phyloP scores from a whole-genome alignment of 2,113 vertebrate species.

The Diglossa brunneiventris region DNA sequence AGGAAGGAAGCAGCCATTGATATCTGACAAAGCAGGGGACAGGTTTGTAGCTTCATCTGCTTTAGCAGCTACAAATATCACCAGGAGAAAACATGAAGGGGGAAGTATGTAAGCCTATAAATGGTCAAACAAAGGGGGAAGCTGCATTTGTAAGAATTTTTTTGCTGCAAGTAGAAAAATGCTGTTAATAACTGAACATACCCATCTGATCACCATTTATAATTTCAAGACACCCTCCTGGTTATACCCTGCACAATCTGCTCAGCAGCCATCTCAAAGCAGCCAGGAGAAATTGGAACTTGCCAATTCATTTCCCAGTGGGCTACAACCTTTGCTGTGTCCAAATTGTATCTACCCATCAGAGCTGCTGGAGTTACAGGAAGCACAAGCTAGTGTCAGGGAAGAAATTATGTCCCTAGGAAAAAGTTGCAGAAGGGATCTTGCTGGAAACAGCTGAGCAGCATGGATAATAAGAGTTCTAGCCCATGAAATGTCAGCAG shows the following conservation, averaged over 20 bases:
- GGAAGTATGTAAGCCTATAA: neutral
- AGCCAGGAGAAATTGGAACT: neutral
- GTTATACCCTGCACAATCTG: neutral
- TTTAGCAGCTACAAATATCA: constrained; percentile 2
- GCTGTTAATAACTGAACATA: constrained; percentile 17
- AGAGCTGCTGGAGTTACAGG: neutral
- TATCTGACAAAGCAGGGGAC: neutral
- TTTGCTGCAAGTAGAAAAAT: constrained; percentile 15
- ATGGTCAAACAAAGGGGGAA: neutral
- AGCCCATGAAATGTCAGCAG: neutral
- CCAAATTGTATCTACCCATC: neutral
- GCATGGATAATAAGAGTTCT: neutral
- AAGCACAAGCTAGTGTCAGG: neutral
- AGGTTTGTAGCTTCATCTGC: constrained; percentile 22
- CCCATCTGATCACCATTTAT: neutral
- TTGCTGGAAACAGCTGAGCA: neutral
- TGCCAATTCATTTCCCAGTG: neutral
- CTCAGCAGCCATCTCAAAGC: neutral
- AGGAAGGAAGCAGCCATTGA: neutral
- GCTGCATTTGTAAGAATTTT: neutral
- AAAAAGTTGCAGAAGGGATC: constrained; percentile 15
- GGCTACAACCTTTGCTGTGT: fast-evolving
- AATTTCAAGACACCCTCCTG: neutral
- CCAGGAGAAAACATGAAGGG: neutral
- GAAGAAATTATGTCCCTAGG: constrained; percentile 21